These are phyloP conservation scores for Acanthosoma haemorrhoidale DNA, from an alignment of 2,888 invertebrate genomes.

Conservation along the genomic window DNA sequence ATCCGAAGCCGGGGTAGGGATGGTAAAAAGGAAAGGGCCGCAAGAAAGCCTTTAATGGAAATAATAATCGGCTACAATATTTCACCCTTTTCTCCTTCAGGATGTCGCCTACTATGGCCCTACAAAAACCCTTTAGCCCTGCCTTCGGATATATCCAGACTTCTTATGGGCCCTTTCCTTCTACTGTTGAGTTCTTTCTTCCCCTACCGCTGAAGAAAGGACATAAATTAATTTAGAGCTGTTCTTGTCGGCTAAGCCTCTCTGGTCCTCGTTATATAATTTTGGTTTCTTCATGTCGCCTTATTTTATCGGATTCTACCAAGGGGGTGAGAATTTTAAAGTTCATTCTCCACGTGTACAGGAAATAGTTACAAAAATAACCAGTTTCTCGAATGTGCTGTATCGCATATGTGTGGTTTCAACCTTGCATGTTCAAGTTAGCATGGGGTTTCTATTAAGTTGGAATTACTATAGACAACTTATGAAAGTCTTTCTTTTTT, in stretches of 20 bases:
- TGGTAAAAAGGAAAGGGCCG: not conserved
- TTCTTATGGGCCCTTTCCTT: slow-evolving; percentile 1
- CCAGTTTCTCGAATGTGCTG: too few species aligned
- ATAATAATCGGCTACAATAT: slow-evolving; percentile 17
- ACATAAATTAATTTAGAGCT: slow-evolving; percentile 21
- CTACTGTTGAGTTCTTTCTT: slow-evolving; percentile 4
- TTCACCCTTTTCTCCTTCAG: slow-evolving; percentile 18
- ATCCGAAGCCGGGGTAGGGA: not conserved
- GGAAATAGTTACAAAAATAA: too few species aligned
- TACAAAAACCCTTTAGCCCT: slow-evolving; percentile 10
- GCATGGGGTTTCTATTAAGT: too few species aligned
- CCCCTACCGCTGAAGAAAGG: not conserved
- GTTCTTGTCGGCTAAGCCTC: slow-evolving; percentile 7
- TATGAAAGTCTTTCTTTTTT: too few species aligned
- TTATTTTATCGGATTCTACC: not conserved
- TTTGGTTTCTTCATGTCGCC: not conserved
- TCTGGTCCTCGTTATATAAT: not conserved
- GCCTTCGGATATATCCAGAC: slow-evolving; percentile 17
- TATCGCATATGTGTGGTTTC: too few species aligned
- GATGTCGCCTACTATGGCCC: not conserved
- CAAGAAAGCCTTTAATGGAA: slow-evolving; percentile 10
- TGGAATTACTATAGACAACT: too few species aligned
- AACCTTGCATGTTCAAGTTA: too few species aligned
- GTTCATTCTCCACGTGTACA: too few species aligned
- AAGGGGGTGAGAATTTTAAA: too few species aligned